Conservation (phyloP, 2,797 vertebrate species). For the Enteromius treurensis region DNA sequence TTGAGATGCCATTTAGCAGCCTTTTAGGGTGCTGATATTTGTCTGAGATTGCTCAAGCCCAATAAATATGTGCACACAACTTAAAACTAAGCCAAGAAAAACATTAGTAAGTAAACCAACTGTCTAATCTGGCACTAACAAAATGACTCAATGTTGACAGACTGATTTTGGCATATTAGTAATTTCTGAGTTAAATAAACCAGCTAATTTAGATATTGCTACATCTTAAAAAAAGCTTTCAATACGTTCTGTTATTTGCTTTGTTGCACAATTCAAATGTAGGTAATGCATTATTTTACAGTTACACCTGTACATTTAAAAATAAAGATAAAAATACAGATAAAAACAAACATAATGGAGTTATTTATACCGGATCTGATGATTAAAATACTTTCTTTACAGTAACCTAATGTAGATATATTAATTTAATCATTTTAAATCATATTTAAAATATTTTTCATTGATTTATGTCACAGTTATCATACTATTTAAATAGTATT, state of each 20-base stretch:
- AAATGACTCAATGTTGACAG: not conserved
- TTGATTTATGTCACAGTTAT: not conserved
- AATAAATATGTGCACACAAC: not conserved
- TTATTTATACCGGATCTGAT: not conserved
- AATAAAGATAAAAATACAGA: not conserved
- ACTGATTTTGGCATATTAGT: not conserved
- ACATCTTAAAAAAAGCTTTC: not conserved
- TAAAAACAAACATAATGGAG: not conserved
- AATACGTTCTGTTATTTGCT: not conserved
- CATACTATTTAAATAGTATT: not conserved
- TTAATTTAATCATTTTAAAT: not conserved
- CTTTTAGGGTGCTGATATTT: conserved; percentile 23
- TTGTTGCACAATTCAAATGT: not conserved
- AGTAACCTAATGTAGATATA: not conserved
- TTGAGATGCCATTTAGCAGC: conserved; percentile 26
- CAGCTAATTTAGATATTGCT: not conserved
- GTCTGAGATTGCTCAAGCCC: conserved; percentile 18
- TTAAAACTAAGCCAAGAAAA: not conserved
- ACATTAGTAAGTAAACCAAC: not conserved
- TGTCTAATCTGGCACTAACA: not conserved
- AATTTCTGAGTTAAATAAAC: not conserved
- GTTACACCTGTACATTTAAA: too few relatives aligned
- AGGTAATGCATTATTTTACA: too few relatives aligned
- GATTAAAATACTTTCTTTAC: not conserved
- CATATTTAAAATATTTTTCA: not conserved